phyloP scores from a whole-genome alignment of 2,113 vertebrate genomes.

The Rhea pennata region DNA sequence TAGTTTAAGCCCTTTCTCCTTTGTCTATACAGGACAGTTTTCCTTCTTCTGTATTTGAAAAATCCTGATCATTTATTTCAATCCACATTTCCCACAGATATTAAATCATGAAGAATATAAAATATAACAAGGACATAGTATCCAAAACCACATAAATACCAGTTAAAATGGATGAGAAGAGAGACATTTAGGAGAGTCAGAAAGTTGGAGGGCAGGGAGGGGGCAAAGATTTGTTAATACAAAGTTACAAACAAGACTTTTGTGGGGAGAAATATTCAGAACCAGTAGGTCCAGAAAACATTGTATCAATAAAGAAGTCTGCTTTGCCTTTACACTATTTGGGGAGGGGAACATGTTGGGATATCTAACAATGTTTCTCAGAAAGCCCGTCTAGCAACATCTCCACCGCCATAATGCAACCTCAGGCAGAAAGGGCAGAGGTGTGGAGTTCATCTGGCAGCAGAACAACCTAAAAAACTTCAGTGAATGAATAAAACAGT shows the following conservation, averaged over 20 bases:
- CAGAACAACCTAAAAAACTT: not conserved
- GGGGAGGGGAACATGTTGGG: not conserved
- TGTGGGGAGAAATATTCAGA: not conserved
- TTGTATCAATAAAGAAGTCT: not conserved
- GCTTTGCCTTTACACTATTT: not conserved
- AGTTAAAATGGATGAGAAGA: not conserved
- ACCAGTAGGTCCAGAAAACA: not conserved
- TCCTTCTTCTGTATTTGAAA: not conserved
- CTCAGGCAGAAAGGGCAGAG: not conserved
- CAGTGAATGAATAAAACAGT: not conserved
- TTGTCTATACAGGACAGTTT: not conserved
- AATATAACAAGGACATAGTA: not conserved
- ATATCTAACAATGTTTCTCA: not conserved
- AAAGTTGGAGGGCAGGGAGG: accelerated
- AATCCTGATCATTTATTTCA: not conserved
- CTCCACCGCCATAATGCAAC: not conserved
- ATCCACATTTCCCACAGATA: not conserved
- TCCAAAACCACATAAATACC: not conserved
- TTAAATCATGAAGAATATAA: not conserved
- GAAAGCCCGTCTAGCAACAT: not conserved
- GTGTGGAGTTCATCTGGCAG: not conserved
- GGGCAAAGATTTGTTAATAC: not conserved
- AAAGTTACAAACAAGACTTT: not conserved
- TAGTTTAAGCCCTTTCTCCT: not conserved
- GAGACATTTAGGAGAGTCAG: not conserved